Conservation (phyloP, 2,797 vertebrate species). For the Leptatherina wallacei region DNA sequence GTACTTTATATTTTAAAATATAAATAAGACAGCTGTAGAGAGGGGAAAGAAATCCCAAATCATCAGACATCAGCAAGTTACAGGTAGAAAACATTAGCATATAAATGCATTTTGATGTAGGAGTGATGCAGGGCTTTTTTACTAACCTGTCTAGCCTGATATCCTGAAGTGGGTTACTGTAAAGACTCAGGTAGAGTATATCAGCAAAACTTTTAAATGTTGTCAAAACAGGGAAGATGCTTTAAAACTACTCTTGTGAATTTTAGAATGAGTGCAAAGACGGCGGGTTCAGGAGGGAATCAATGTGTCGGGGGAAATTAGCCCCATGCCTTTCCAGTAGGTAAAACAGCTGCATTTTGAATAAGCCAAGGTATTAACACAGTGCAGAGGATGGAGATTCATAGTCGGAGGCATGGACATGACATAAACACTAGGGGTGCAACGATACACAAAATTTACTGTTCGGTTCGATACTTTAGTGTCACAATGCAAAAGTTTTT, state of each 20-base stretch:
- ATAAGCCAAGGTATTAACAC: too few species aligned
- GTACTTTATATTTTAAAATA: neutral
- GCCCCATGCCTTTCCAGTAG: neutral
- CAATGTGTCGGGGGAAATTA: slow-evolving; percentile 5
- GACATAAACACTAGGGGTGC: neutral
- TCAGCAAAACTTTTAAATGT: slow-evolving; percentile 22
- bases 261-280: slow-evolving; percentile 38
- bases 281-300: slow-evolving; percentile 11
- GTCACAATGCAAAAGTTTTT: too few species aligned
- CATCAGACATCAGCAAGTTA: neutral
- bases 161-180: slow-evolving; percentile 12
- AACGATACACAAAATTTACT: too few species aligned
- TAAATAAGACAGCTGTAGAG: neutral
- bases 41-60: neutral
- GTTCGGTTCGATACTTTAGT: too few species aligned
- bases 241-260: slow-evolving; percentile 35
- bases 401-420: neutral
- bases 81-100: neutral
- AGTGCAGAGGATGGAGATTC: neutral
- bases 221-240: slow-evolving; percentile 23
- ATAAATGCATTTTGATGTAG: neutral
- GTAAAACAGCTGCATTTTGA: slow-evolving; percentile 16
- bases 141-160: neutral
- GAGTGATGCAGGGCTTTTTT: neutral
- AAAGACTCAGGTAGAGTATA: slow-evolving; percentile 18